Evolutionary conservation across 2,113 vertebrate species (phyloP), one percentile per base, ranked within the genome.

Genomic region (Pterophyllum scalare): DNA sequence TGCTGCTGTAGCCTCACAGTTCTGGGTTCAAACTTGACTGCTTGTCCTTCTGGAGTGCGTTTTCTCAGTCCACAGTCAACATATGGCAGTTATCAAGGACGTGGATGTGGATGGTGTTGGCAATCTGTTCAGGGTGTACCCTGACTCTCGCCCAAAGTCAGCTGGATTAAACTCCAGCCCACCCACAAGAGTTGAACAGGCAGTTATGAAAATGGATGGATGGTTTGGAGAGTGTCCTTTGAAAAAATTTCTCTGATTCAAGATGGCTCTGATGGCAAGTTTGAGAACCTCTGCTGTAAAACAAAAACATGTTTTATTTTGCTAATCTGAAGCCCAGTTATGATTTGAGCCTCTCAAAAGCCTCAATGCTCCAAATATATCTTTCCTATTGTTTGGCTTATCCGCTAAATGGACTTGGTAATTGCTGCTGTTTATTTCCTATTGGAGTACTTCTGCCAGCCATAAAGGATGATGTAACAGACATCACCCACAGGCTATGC

Each of bases 381-480:
- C 24, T 72, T 54, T 54, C 46, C 46, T 33, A 33, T 72, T 72
- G 67, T n/a, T 72, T 72, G 67, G 46, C 54, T 72, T 33, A 72
- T 26, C 46, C 46, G n/a, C 67, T 33, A 72, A 72, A 72, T 72
- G 46, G 46, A 72, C 46, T 72, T n/a, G 43, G 67, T 72, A 72
- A 72, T 72, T 72, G 46, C 67, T 33, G 67, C 26, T 54, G 67
- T 72, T 72, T 72, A 54, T 72, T 72, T 72, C 46, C 46, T 54
- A 54, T 72, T 72, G 67, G 46, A 72, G 19, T 33, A n/a, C 52
- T 54, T 72, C 67, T 72, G 26, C 31, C 17, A 72, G 46, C 11
- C 26, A 72, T 72, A 72, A 72, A 72, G 46, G 49, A 72, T 54
- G 67, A 54, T 72, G 67, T 49, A 72, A 72, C 67, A 72, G 52